phyloP scores from a whole-genome alignment of 1,140 invertebrate genomes.

The Stegodyphus mimosarum region DNA sequence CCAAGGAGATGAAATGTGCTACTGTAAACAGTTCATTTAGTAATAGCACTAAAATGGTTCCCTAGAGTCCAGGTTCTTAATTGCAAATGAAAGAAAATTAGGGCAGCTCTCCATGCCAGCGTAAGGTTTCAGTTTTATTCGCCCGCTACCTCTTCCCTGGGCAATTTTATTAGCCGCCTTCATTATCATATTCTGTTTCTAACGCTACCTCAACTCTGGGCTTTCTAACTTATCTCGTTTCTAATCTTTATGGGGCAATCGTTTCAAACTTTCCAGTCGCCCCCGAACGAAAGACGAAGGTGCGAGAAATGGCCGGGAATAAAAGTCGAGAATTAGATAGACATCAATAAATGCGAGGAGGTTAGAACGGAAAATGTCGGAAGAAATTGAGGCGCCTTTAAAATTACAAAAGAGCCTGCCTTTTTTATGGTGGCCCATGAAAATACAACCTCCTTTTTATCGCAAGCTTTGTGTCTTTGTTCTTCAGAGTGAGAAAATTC shows the following conservation, averaged over 20 bases:
- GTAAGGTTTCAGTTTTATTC: slow-evolving; percentile 61
- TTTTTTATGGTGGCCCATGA: slow-evolving; percentile 45
- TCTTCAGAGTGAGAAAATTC: neutral
- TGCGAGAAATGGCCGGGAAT: slow-evolving; percentile 43
- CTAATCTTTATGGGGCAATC: slow-evolving; percentile 61
- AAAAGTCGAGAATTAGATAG: slow-evolving; percentile 58
- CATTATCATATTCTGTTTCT: slow-evolving; percentile 62
- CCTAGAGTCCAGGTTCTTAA: slow-evolving; percentile 59
- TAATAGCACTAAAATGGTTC: slow-evolving; percentile 61
- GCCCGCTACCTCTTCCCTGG: slow-evolving; percentile 45
- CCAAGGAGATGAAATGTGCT: slow-evolving; percentile 61
- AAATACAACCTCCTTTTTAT: slow-evolving; percentile 33
- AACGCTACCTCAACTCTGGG: neutral
- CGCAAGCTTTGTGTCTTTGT: slow-evolving; percentile 7
- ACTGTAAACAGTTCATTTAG: slow-evolving; percentile 62
- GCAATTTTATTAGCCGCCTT: slow-evolving; percentile 61
- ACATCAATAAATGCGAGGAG: slow-evolving; percentile 43
- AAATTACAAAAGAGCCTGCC: slow-evolving; percentile 42
- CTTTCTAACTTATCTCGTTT: slow-evolving; percentile 48
- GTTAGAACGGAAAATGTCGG: slow-evolving; percentile 1
- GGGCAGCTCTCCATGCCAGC: slow-evolving; percentile 40
- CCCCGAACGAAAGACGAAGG: slow-evolving; percentile 34
- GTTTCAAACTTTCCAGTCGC: slow-evolving; percentile 50
- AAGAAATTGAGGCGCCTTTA: slow-evolving; percentile 23
- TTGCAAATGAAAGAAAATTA: slow-evolving; percentile 62